These are phyloP conservation scores for Loriculus beryllinus DNA, from an alignment of 2,797 vertebrate species.

Conservation along the genomic window DNA sequence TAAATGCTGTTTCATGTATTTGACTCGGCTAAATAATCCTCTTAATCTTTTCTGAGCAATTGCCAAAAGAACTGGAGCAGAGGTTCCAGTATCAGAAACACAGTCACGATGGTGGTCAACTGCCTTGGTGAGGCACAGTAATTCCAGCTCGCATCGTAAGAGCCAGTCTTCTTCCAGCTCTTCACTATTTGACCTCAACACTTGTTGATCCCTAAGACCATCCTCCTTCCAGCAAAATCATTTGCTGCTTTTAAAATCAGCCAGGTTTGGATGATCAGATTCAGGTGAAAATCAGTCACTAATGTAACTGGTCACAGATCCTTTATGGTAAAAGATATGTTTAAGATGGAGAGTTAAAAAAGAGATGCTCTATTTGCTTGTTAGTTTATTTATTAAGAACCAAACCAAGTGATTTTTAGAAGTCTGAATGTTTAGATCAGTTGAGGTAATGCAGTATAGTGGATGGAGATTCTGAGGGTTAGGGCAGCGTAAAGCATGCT, in stretches of 20 bases:
- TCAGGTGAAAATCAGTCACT: neutral
- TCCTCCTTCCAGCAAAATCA: neutral
- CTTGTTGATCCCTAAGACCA: neutral
- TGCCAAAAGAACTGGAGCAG: neutral
- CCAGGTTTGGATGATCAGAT: neutral
- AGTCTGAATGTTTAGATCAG: neutral
- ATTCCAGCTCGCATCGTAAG: neutral
- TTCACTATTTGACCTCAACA: neutral
- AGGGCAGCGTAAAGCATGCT: neutral
- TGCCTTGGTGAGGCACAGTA: neutral
- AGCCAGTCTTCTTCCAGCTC: neutral
- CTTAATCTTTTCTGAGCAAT: neutral
- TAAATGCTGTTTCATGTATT: neutral
- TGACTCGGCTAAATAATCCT: neutral
- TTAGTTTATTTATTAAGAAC: neutral
- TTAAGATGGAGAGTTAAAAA: neutral
- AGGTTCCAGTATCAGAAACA: neutral
- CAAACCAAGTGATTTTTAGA: neutral
- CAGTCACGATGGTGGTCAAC: neutral
- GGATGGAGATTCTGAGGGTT: neutral
- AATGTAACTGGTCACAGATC: neutral
- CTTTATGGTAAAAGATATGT: neutral
- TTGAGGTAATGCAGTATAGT: neutral
- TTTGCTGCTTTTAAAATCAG: neutral
- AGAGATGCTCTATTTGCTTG: neutral